These are phyloP conservation scores for Masticophis lateralis DNA, from an alignment of 2,797 vertebrate genomes.

Conservation along the genomic window DNA sequence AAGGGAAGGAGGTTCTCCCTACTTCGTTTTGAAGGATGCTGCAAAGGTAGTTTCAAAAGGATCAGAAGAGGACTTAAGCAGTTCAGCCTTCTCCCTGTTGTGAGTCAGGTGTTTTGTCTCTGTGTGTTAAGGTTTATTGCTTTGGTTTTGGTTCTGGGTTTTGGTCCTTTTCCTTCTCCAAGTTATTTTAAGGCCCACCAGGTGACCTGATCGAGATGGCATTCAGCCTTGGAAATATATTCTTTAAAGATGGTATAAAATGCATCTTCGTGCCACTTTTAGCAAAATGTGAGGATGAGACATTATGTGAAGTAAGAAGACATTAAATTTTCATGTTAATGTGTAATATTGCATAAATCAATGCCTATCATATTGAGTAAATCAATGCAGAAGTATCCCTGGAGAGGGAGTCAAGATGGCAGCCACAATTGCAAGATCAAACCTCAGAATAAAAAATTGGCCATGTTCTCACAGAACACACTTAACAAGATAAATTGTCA, in stretches of 20 bases:
- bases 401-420: background rate
- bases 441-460: background rate
- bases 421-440: background rate
- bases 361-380: background rate
- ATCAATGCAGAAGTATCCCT: background rate
- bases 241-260: background rate
- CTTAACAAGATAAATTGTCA: background rate
- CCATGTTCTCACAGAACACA: background rate
- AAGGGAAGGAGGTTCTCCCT: background rate
- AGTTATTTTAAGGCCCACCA: background rate
- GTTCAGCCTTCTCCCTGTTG: background rate
- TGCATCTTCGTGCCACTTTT: background rate
- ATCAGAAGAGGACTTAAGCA: background rate
- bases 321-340: conserved; percentile 5
- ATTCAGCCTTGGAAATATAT: background rate
- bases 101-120: background rate
- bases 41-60: background rate
- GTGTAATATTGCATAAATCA: background rate
- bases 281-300: background rate
- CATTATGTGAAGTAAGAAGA: background rate
- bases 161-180: background rate
- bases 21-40: background rate
- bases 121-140: background rate
- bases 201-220: background rate
- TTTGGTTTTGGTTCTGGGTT: background rate